These are phyloP conservation scores for Poeciliopsis turrubarensis DNA, from an alignment of 2,113 vertebrate genomes.

Conservation along the genomic window DNA sequence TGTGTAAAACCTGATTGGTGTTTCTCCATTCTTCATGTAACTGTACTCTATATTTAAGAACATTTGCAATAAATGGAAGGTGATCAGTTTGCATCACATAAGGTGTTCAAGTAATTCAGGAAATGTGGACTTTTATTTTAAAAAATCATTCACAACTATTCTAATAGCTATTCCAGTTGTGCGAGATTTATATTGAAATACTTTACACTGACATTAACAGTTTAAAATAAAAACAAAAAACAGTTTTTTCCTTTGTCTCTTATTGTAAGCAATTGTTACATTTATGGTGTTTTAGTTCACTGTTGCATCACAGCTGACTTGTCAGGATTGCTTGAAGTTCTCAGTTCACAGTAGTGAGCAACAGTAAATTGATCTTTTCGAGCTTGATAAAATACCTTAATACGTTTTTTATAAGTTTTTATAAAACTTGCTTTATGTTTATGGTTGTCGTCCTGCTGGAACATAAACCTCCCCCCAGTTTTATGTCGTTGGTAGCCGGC, in stretches of 20 bases:
- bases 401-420: background rate
- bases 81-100: background rate
- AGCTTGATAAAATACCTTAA: background rate
- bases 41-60: too few species aligned
- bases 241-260: background rate
- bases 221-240: background rate
- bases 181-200: too few species aligned
- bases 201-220: too few species aligned
- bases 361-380: background rate
- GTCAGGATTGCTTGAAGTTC: slow-evolving; percentile 1
- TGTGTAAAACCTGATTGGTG: too few species aligned
- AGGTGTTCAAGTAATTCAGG: background rate
- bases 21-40: too few species aligned
- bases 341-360: background rate
- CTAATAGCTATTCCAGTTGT: too few species aligned
- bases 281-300: background rate
- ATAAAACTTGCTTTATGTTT: background rate
- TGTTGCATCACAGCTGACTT: background rate
- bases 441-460: too few species aligned
- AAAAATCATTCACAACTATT: too few species aligned
- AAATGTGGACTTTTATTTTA: background rate
- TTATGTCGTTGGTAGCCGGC: too few species aligned
- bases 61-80: background rate
- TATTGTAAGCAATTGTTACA: background rate
- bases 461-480: too few species aligned